phyloP scores from a whole-genome alignment of 2,888 invertebrate genomes.

The Cataglyphis albicans region DNA sequence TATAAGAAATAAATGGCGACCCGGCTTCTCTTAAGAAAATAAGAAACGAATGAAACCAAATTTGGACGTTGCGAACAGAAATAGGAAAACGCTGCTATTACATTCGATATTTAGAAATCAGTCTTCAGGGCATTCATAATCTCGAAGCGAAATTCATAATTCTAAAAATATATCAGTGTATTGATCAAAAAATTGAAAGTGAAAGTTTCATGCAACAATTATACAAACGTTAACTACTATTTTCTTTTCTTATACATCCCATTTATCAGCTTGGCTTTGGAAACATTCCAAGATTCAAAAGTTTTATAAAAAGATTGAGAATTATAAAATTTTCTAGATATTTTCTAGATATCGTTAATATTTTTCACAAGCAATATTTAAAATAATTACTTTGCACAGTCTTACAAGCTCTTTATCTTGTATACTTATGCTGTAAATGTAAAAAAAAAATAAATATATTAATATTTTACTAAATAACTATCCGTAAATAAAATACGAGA shows the following conservation, averaged over 20 bases:
- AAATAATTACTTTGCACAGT: background rate
- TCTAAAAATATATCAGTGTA: background rate
- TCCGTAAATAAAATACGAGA: background rate
- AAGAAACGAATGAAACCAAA: background rate
- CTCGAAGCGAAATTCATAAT: background rate
- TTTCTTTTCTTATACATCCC: background rate
- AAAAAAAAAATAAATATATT: background rate
- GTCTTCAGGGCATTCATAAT: background rate
- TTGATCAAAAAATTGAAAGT: background rate
- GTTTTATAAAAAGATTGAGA: background rate
- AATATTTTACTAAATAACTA: background rate
- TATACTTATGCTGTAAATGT: background rate
- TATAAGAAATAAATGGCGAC: slow-evolving; percentile 27
- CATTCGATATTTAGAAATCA: background rate
- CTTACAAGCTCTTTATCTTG: background rate
- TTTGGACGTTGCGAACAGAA: background rate
- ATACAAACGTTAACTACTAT: background rate
- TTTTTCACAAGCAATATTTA: background rate
- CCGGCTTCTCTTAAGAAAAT: slow-evolving; percentile 6
- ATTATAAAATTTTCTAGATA: background rate
- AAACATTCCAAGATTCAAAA: background rate
- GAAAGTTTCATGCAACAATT: background rate
- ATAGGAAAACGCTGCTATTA: background rate
- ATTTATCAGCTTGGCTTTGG: background rate
- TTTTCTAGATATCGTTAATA: background rate